Evolutionary conservation across 2,888 invertebrate species (phyloP).

Genomic region (Drosophila villosipedis): DNA sequence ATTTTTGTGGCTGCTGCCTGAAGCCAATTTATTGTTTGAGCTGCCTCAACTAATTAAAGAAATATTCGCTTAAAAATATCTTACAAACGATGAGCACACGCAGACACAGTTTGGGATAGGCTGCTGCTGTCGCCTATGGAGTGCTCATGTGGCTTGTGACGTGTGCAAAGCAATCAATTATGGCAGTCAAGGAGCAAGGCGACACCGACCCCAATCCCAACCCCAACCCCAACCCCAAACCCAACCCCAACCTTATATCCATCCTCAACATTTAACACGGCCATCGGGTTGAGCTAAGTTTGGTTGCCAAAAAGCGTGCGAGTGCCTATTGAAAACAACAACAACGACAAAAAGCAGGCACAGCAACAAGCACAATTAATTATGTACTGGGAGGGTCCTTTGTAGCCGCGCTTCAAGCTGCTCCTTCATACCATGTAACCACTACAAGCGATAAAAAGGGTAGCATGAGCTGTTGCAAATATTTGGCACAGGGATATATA

Average conservation of each 20-base stretch:
- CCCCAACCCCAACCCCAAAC: background rate
- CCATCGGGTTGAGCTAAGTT: constrained; percentile 30
- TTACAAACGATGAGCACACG: constrained; percentile 10
- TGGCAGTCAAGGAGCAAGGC: constrained; percentile 59
- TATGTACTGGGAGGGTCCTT: constrained; percentile 63
- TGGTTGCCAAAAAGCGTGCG: constrained; percentile 51
- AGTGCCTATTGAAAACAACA: constrained; percentile 56
- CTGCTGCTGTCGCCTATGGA: constrained; percentile 3
- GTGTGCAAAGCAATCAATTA: constrained; percentile 80
- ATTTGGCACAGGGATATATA: background rate
- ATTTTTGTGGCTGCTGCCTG: constrained; percentile 50
- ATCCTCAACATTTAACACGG: background rate
- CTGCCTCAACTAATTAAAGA: constrained; percentile 70
- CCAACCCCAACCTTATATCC: background rate
- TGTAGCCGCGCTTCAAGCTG: constrained; percentile 25
- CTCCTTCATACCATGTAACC: background rate
- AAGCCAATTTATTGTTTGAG: constrained; percentile 51
- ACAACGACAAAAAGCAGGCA: background rate
- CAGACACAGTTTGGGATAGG: constrained; percentile 20
- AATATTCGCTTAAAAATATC: constrained; percentile 71
- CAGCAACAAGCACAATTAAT: constrained; percentile 72
- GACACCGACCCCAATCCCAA: background rate
- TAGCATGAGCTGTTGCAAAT: background rate
- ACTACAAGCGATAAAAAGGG: background rate
- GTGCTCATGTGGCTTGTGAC: constrained; percentile 57